These are phyloP conservation scores for Apodemus agrarius DNA, from an alignment of 2,797 vertebrate species.

Conservation along the genomic window DNA sequence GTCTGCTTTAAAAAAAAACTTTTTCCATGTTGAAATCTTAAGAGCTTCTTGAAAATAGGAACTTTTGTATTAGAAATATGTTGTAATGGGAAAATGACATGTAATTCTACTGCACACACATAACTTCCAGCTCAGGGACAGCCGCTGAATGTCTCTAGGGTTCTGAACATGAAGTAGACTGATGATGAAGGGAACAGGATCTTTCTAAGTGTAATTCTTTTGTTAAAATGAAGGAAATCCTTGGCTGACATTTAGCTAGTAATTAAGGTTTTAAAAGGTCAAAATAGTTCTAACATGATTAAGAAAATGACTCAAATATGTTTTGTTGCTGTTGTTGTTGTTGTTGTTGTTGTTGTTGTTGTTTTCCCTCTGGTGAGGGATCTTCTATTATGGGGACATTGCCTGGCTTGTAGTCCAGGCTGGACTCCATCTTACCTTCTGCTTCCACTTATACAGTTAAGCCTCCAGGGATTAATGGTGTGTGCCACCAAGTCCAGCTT, in stretches of 20 bases:
- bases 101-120: conserved; percentile 11
- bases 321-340: too few relatives aligned
- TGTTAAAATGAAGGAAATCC: conserved; percentile 19
- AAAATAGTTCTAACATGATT: not conserved
- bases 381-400: not conserved
- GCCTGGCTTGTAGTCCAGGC: not conserved
- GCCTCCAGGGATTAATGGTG: not conserved
- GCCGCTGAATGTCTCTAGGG: conserved; percentile 24
- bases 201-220: conserved; percentile 37
- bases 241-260: not conserved
- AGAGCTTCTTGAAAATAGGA: conserved; percentile 50
- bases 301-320: conserved; percentile 39
- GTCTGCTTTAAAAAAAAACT: conserved; percentile 16
- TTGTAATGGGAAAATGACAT: conserved; percentile 29
- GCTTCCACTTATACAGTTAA: not conserved
- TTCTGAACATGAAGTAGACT: conserved; percentile 25
- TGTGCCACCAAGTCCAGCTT: not conserved
- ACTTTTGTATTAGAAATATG: conserved; percentile 61
- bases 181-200: not conserved
- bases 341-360: too few relatives aligned
- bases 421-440: not conserved
- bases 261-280: conserved; percentile 1
- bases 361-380: too few relatives aligned
- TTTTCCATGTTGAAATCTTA: conserved; percentile 6
- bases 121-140: conserved; percentile 33